Base-by-base conservation (phyloP, 2,888 invertebrate genomes). In the Xestobium rufovillosum region DNA sequence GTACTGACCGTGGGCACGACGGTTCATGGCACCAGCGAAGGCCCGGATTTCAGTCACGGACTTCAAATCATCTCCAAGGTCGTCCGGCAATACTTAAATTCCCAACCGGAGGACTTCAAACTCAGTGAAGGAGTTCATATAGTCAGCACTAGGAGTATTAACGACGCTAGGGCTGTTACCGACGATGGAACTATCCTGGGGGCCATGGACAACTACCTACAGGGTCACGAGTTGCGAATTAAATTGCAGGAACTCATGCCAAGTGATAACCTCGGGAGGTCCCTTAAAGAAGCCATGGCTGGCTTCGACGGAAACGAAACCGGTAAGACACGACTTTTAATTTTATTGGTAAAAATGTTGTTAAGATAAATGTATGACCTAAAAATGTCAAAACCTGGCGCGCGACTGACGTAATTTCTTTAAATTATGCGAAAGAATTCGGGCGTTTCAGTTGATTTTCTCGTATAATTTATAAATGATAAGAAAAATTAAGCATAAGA, bases 171-270 rank as follows among this genome's bases (percentile, higher is more conserved):
- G 58, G 57, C 60, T 60, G 70, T 28, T 49, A 55, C 46, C 41
- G 75, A 69, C 25, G 74, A 74, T 45, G 71, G 73, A 26, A 67
- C 72, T 1, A 57, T 72, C 0, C 46, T 81, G 36, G 76, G 71
- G 4, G 65, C 74, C 6, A 64, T 84, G 51, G 72, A 80, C 10
- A 74, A 72, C 50, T 84, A 84, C 50, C 61, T 86, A 2, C 73
- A 78, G 53, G 78, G 73, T 2, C 81, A 84, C 46, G 86, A 86
- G 56, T 57, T 86, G 10, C 74, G 80, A 53, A 78, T 86, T 39
- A 80, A 76, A 52, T 61, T 86, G 35, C 76, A 78, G 1, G 80
- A 78, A 54, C 60, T 86, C 43, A 68, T 85, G 41, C 80, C 81
- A 4, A 74, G 75, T 47, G 74, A 75, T 12, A 77, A 78, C 43